A percentile compares a stretch with the other conserved stretches of the same genome.
Conservation (phyloP, 2,888 invertebrate species). For the Idaea straminata region DNA sequence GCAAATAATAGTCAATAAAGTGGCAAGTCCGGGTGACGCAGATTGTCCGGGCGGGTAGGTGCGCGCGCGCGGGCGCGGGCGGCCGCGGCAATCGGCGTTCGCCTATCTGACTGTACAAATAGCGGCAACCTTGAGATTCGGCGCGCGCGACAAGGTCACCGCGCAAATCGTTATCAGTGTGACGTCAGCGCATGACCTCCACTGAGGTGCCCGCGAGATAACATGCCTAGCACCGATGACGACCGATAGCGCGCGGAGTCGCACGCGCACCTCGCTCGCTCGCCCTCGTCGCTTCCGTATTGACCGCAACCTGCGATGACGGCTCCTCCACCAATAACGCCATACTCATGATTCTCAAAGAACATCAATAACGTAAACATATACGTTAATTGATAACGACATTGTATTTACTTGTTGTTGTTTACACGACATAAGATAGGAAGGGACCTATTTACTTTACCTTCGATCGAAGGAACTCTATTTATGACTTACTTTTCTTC, state of each 20-base stretch:
- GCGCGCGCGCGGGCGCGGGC: slow-evolving; percentile 46
- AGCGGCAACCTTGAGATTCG: slow-evolving; percentile 77
- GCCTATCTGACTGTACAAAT: slow-evolving; percentile 75
- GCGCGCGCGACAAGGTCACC: slow-evolving; percentile 77
- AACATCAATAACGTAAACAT: background rate
- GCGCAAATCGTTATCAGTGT: slow-evolving; percentile 79
- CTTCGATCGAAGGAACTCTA: background rate
- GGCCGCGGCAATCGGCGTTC: slow-evolving; percentile 31
- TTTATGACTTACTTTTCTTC: background rate
- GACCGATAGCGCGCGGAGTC: slow-evolving; percentile 62
- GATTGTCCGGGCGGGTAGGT: slow-evolving; percentile 38
- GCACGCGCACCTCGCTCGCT: slow-evolving; percentile 24
- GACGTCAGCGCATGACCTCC: slow-evolving; percentile 77
- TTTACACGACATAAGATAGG: slow-evolving; percentile 1
- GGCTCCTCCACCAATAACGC: slow-evolving; percentile 28
- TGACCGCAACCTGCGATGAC: slow-evolving; percentile 22
- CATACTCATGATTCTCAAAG: slow-evolving; percentile 8
- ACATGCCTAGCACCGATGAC: slow-evolving; percentile 62
- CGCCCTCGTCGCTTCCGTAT: slow-evolving; percentile 22
- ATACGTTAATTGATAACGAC: no score
- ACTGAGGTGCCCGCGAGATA: slow-evolving; percentile 74
- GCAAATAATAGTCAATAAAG: slow-evolving; percentile 65
- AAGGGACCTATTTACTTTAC: background rate
- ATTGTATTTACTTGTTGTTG: background rate
- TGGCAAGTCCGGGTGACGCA: slow-evolving; percentile 65